Evolutionary conservation across 2,797 vertebrate genomes (phyloP), one percentile per base, ranked within the genome.

Genomic region (Smutsia gigantea): DNA sequence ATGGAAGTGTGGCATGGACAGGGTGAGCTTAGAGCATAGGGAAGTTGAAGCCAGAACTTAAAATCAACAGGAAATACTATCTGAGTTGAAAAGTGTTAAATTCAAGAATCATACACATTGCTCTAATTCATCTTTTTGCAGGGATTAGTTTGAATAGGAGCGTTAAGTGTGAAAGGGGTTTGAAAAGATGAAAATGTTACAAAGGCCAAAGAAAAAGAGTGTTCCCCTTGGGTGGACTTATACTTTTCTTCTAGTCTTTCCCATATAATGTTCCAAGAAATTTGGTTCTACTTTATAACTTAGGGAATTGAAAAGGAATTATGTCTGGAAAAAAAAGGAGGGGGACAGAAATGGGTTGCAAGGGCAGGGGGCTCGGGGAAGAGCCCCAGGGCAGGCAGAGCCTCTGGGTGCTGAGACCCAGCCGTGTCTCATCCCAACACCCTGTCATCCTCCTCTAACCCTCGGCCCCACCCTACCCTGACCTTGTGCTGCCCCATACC

Each of bases 191-290:
- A 77, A 85, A 85, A 84, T n/a, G 63, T 63, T 29, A 61, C 25
- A 37, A 37, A 72, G 39, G 84, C 63, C 68, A 93, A 78, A 94
- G 55, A 72, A 53, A 88, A n/a, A 61, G 23, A 23, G 59, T 37
- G 42, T 59, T 93, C 86, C 75, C 81, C 92, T 64, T 71, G 82
- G 86, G 88, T 95, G 87, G 86, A 94, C 61, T 96, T 79, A 51
- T 5, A 53, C 57, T 79, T 94, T 85, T 69, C 68, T 93, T 92
- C 59, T 55, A 79, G 83, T 63, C 46, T 79, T 96, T 97, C 91
- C 79, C 96, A 94, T 51, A 74, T 21, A 79, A 75, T 9, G 53
- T 83, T 96, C 59, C 94, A 97, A 97, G 92, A 87, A 94, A 92
- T 84, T 71, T 71, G 74, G 46, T 87, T 93, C 64, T 71, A 39